Base-by-base conservation (phyloP, 2,113 vertebrate species). In the Orientallactaga bullata region DNA sequence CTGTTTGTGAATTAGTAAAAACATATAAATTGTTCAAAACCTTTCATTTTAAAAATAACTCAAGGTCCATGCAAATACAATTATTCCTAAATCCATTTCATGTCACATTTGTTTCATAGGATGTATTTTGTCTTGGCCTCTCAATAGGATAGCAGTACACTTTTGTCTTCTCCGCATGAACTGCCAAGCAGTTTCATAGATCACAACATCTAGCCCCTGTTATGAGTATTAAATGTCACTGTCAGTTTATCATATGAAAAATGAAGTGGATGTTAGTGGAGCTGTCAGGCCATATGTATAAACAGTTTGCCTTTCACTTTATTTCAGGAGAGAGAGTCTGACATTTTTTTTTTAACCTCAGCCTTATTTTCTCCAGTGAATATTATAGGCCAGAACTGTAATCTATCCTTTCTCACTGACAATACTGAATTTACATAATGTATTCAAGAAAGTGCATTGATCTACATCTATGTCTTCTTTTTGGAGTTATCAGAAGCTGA, bases 151-250 rank as follows among this genome's bases (percentile, higher is more conserved):
- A 89, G 76, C 72, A 94, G 28, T 74, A 30, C 7, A 69, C 47
- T 82, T 94, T 92, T 69, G 18, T 90, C 87, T 85, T 90, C 47
- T 89, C 39, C 8, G 2, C n/a, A 47, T 89, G 74, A 92, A 92
- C 97, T 97, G 96, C 98, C 97, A 98, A 85, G 93, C 51, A 94
- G 96, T 97, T 97, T 94, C 83, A 92, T 83, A 95, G 94, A 95
- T 97, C 98, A 97, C 83, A 97, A 98, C 96, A 97, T 98, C 94
- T 97, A 96, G 90, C 78, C 86, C 78, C 86, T 94, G 94, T 95
- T 98, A 97, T 96, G 96, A 95, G 86, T 97, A 98, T 97, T 98
- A 98, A 99, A 99, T 98, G 98, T 98, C 98, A 98, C 96, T 98
- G 98, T 98, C 98, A 98, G 97, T 98, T 98, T 98, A 98, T 97